Conservation (phyloP, 2,797 vertebrate species). For the Meda fulgida region DNA sequence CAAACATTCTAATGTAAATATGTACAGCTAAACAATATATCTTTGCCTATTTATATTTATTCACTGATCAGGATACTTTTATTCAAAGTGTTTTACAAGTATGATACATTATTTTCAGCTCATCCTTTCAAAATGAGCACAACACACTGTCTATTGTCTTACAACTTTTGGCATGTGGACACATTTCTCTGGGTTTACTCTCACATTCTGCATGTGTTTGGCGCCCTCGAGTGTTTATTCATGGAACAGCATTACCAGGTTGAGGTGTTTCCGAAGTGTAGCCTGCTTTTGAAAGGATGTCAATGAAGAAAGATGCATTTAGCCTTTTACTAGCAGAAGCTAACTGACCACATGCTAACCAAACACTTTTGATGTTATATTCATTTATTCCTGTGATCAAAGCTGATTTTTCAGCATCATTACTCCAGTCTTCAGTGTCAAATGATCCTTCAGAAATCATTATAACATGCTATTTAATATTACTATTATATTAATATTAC, state of each 20-base stretch:
- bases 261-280: not conserved
- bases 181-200: not conserved
- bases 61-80: not conserved
- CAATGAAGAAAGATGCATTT: not conserved
- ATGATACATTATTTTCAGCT: not conserved
- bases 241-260: not conserved
- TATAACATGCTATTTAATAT: not conserved
- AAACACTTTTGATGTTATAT: not conserved
- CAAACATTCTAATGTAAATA: not conserved
- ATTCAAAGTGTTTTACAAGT: not conserved
- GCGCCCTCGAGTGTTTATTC: conserved; percentile 1
- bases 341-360: too few relatives aligned
- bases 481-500: too few relatives aligned
- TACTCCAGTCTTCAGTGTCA: not conserved
- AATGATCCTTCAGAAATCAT: not conserved
- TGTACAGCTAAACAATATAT: too few relatives aligned
- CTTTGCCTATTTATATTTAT: too few relatives aligned
- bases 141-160: not conserved
- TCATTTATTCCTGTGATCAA: not conserved
- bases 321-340: not conserved
- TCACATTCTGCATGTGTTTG: not conserved
- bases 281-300: not conserved
- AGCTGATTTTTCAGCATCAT: not conserved
- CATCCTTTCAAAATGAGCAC: not conserved
- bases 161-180: not conserved